A percentile compares a stretch with the other conserved stretches of the same genome.
phyloP scores from a whole-genome alignment of 2,888 invertebrate species.

The Agriopis aurantiaria region DNA sequence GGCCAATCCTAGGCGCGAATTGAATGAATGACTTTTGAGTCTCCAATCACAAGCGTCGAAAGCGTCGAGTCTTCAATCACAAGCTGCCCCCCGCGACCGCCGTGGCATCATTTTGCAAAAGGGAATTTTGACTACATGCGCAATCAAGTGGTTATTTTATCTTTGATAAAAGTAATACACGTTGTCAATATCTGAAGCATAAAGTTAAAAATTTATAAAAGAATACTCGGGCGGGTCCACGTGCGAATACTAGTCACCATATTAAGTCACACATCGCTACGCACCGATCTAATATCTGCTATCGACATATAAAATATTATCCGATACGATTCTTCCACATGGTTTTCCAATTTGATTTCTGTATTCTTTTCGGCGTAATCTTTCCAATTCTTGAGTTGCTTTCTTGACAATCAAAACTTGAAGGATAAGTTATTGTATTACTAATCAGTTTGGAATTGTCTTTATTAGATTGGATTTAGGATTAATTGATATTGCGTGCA shows the following conservation, averaged over 20 bases:
- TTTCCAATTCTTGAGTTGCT: slow-evolving; percentile 2
- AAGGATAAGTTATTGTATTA: not conserved
- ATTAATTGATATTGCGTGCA: no score
- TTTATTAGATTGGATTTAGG: not conserved
- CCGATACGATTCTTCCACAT: slow-evolving; percentile 10
- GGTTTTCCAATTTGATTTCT: slow-evolving; percentile 15
- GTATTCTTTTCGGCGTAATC: slow-evolving; percentile 16
- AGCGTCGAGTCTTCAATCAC: no score
- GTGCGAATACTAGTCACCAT: not conserved
- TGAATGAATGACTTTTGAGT: no score
- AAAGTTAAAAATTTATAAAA: not conserved
- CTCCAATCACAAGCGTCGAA: no score
- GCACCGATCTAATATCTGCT: slow-evolving; percentile 21
- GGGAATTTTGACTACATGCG: no score
- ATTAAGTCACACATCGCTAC: slow-evolving; percentile 15
- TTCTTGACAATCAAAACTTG: slow-evolving; percentile 1
- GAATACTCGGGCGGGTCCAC: not conserved
- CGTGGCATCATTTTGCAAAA: no score
- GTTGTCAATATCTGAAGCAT: no score
- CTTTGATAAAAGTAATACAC: no score
- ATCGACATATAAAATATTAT: slow-evolving; percentile 20
- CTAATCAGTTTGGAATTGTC: not conserved
- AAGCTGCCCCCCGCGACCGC: no score
- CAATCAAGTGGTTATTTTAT: no score
- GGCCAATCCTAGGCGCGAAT: no score